Conservation (phyloP, 2,113 vertebrate species). For the Microtus richardsoni region DNA sequence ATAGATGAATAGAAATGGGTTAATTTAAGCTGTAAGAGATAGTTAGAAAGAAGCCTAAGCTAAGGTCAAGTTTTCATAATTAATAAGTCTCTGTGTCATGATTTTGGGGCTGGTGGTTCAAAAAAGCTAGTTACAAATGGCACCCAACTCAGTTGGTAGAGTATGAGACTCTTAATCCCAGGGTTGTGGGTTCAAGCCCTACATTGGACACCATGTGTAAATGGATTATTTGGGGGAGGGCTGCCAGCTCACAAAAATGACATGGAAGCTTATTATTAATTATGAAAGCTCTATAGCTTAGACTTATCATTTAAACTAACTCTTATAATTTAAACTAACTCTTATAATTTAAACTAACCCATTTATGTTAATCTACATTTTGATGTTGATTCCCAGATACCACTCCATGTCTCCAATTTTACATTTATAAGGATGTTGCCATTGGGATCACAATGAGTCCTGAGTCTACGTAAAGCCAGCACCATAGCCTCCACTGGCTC, state of each 20-base stretch:
- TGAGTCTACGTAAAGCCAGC: not conserved
- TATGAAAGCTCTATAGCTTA: not conserved
- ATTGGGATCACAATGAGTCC: not conserved
- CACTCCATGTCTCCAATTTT: not conserved
- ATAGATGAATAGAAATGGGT: not conserved
- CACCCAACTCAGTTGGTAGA: not conserved
- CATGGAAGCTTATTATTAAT: not conserved
- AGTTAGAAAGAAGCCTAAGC: not conserved
- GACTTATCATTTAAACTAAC: no score
- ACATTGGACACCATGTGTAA: not conserved
- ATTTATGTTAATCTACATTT: not conserved
- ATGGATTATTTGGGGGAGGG: not conserved
- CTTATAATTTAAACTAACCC: not conserved
- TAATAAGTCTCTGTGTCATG: not conserved
- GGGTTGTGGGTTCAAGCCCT: not conserved
- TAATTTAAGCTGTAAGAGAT: not conserved
- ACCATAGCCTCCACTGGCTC: conserved; percentile 14
- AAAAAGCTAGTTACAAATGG: not conserved
- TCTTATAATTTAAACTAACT: not conserved
- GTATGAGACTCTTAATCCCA: not conserved
- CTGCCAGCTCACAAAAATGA: not conserved
- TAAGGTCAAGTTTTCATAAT: not conserved
- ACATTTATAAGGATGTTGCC: not conserved
- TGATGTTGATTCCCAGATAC: not conserved
- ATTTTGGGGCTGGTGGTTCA: not conserved